These are phyloP conservation scores for Gila orcuttii DNA, from an alignment of 2,113 vertebrate genomes.

Conservation along the genomic window DNA sequence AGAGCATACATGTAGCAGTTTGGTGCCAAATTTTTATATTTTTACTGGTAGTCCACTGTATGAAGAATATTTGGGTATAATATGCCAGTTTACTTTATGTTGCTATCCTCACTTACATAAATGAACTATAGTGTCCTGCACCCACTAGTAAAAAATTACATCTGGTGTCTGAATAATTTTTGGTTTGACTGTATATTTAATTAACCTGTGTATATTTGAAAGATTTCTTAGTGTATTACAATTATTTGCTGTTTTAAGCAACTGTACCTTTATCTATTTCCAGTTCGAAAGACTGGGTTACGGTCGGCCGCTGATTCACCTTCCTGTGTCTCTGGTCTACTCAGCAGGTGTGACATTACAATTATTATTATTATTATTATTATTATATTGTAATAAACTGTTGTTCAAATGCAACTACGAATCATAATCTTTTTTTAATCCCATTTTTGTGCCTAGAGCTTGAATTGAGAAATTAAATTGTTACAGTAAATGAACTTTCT, in stretches of 20 bases:
- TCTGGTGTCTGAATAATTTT: no score
- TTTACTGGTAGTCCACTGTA: no score
- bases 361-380: neutral
- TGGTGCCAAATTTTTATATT: no score
- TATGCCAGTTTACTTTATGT: no score
- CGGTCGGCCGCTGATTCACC: conserved; percentile 81
- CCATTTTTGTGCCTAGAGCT: no score
- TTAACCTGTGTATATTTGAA: neutral
- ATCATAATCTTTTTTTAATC: no score
- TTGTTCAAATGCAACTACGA: neutral
- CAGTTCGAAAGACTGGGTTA: conserved; percentile 91
- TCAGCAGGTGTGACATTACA: conserved; percentile 79
- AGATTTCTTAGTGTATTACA: neutral
- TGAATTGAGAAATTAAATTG: no score
- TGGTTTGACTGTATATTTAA: neutral
- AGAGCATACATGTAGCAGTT: no score
- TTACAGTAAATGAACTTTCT: neutral
- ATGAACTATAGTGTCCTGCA: no score
- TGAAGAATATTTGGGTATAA: no score
- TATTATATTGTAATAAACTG: neutral
- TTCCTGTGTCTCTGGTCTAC: conserved; percentile 84
- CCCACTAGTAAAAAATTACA: no score
- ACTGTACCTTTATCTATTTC: conserved; percentile 27
- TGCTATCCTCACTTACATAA: no score
- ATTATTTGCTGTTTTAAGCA: neutral